Base-by-base conservation (phyloP, 2,888 invertebrate genomes). In the Polietes domitor region DNA sequence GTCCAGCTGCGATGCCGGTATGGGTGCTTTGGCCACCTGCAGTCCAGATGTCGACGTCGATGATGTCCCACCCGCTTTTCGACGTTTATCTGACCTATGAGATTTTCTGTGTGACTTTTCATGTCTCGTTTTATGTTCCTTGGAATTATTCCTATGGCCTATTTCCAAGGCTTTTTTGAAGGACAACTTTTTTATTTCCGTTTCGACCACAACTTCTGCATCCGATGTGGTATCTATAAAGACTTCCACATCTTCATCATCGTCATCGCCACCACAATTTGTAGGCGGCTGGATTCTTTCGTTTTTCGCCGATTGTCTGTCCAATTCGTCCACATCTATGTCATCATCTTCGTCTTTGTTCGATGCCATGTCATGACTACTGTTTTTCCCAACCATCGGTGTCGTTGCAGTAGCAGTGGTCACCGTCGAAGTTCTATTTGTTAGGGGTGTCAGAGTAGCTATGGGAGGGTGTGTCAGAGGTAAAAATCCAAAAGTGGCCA, bases 401-500 rank as follows among this genome's bases (percentile, higher is more conserved):
- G 83, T 4, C 3, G 53, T 1, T 10, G 55, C 1, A 9, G 55
- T 32, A 26, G 21, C 58, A 15, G 3, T 28, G 28, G 58, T 26
- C 58, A 58, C 19, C 0, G 65, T 32, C 17, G 61, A 43, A 12
- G 76, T 24, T 55, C 21, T 47, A 47, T 21, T 84, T 81, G 63
- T 17, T 77, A 43, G 65, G 32, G 63, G 17, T 63, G 61, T 21
- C 72, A 24, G 6, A 2, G 47, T 37, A 24, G 78, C 9, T 15
- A 77, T 43, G 5, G 68, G 61, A 65, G 78, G 81, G 28, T n/a
- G n/a, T n/a, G 12, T 88, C 24, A 90, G 86, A 37, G 91, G 89
- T 47, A 92, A 83, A 85, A 92, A 92, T 47, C 92, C 91, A 43
- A 91, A 89, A 83, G 90, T 91, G 0, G 90, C 88, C 80, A 91